Conservation (phyloP, 2,888 invertebrate species). For the Cyclophora punctaria region DNA sequence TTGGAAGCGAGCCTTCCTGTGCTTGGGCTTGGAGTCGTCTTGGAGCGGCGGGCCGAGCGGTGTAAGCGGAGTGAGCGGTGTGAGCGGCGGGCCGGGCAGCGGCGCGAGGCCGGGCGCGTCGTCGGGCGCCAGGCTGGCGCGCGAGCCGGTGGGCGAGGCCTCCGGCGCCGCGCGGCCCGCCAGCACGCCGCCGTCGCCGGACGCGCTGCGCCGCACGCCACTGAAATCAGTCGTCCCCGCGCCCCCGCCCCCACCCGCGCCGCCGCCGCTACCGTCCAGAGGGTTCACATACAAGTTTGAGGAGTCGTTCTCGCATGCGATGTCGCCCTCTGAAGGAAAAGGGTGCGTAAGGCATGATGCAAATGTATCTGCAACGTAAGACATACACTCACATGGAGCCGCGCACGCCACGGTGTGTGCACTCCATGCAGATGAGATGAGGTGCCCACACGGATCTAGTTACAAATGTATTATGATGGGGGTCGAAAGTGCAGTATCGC, state of each 20-base stretch:
- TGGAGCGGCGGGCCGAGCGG: conserved; percentile 9
- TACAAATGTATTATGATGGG: too few species aligned
- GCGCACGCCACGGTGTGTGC: conserved; percentile 35
- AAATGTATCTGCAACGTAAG: conserved; percentile 92
- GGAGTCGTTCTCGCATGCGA: conserved; percentile 80
- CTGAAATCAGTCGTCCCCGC: conserved; percentile 55
- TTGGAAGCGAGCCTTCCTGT: conserved; percentile 90
- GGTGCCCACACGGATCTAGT: too few species aligned
- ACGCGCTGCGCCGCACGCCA: conserved; percentile 86
- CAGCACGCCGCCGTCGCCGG: conserved; percentile 83
- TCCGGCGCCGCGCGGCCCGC: conserved; percentile 72
- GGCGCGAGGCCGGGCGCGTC: conserved; percentile 35
- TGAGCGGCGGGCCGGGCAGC: conserved; percentile 47
- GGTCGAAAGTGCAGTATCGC: too few species aligned
- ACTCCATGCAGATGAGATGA: conserved; percentile 7
- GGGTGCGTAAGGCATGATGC: conserved; percentile 98
- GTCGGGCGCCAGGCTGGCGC: conserved; percentile 63
- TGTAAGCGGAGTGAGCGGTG: conserved; percentile 59
- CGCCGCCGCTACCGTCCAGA: conserved; percentile 79
- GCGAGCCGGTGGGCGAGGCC: conserved; percentile 64
- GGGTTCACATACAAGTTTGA: conserved; percentile 94
- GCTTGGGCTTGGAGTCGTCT: conserved; percentile 79
- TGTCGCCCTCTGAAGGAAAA: conserved; percentile 89
- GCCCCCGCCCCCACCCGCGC: conserved; percentile 46
- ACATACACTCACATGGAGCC: conserved; percentile 68